Conservation (phyloP, 2,797 vertebrate species). For the Megaceryle alcyon region DNA sequence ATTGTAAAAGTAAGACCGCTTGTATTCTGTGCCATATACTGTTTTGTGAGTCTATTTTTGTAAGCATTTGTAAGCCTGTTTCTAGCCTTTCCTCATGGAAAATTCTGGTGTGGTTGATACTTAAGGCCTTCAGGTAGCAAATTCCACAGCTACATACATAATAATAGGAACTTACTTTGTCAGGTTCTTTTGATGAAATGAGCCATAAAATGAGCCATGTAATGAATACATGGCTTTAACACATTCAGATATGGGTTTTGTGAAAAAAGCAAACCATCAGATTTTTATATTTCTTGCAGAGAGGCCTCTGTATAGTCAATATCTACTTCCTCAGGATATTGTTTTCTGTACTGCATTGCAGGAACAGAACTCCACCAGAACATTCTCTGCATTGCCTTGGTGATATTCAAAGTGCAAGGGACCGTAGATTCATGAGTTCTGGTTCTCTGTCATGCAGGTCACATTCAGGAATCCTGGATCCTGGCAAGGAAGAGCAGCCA, state of each 20-base stretch:
- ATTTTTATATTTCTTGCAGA: neutral
- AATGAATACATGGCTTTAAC: neutral
- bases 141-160: neutral
- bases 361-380: neutral
- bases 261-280: neutral
- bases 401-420: neutral
- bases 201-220: neutral
- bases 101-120: neutral
- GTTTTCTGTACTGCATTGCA: neutral
- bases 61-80: neutral
- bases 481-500: neutral
- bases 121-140: neutral
- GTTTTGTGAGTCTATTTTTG: neutral
- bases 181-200: neutral
- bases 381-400: neutral
- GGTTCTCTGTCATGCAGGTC: neutral
- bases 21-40: neutral
- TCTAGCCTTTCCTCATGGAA: neutral
- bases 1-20: neutral
- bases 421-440: rapidly evolving
- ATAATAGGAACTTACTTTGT: neutral
- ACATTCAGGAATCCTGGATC: neutral
- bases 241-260: neutral
- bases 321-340: neutral
- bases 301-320: neutral